These are phyloP conservation scores for Drosophila mayri DNA, from an alignment of 1,140 invertebrate genomes.

Conservation along the genomic window DNA sequence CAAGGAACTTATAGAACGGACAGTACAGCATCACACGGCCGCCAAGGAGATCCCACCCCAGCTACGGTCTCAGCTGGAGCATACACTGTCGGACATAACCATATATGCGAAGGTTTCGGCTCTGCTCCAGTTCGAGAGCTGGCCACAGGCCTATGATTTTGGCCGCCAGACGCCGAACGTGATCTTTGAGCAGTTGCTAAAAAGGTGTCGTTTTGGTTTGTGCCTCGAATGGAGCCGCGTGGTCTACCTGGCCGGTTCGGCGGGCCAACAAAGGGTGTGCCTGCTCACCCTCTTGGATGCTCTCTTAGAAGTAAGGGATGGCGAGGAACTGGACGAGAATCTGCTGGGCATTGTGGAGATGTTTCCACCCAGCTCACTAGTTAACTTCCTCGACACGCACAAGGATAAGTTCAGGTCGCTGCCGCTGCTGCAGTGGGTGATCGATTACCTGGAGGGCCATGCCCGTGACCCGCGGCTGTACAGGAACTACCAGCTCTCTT, in stretches of 20 bases:
- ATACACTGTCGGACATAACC: conserved; percentile 85
- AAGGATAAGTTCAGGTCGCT: conserved; percentile 88
- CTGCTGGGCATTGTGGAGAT: conserved; percentile 71
- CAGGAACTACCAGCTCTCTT: conserved; percentile 87
- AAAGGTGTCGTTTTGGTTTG: conserved; percentile 86
- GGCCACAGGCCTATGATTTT: conserved; percentile 85
- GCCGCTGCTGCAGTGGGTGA: conserved; percentile 87
- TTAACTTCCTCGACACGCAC: conserved; percentile 87
- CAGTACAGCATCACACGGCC: conserved; percentile 67
- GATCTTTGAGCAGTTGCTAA: conserved; percentile 85
- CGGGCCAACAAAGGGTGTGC: conserved; percentile 67
- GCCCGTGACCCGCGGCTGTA: conserved; percentile 86
- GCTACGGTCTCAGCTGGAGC: conserved; percentile 69
- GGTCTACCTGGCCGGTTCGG: conserved; percentile 80
- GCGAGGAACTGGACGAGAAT: conserved; percentile 84
- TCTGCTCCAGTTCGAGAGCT: conserved; percentile 84
- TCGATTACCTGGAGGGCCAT: conserved; percentile 87
- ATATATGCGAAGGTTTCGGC: conserved; percentile 85
- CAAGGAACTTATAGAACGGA: conserved; percentile 73
- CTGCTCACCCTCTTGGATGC: conserved; percentile 57
- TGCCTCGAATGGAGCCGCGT: conserved; percentile 88
- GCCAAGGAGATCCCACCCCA: conserved; percentile 63
- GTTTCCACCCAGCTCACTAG: conserved; percentile 85
- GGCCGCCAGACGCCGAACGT: conserved; percentile 85
- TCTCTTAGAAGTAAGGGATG: conserved; percentile 59